phyloP scores from a whole-genome alignment of 1,140 invertebrate genomes.

The Harpegnathos saltator region DNA sequence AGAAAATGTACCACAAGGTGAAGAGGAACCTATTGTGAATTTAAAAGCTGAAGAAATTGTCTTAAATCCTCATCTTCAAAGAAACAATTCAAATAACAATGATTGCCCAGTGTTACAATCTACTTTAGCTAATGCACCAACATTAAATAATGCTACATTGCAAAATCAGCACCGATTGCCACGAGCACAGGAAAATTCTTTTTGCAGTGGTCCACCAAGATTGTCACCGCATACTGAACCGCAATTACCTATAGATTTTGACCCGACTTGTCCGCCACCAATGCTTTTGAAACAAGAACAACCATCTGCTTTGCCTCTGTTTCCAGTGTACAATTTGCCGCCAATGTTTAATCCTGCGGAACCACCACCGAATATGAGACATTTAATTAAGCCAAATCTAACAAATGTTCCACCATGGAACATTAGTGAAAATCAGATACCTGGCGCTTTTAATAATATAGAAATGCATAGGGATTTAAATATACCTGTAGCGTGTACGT shows the following conservation, averaged over 20 bases:
- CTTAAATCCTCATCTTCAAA: background rate
- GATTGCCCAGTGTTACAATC: background rate
- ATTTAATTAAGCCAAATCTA: too few species aligned
- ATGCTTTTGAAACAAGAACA: conserved; percentile 48
- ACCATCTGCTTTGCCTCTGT: background rate
- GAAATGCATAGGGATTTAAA: conserved; percentile 32
- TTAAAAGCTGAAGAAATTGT: background rate
- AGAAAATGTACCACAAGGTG: background rate
- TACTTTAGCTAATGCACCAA: background rate
- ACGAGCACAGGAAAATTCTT: conserved; percentile 25
- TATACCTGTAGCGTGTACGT: conserved; percentile 51
- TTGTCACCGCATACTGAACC: conserved; percentile 37
- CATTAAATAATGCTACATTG: background rate
- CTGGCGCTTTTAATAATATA: conserved; percentile 1
- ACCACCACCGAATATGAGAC: conserved; percentile 63
- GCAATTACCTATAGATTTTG: conserved; percentile 45
- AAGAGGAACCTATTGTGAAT: background rate
- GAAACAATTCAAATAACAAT: conserved; percentile 10
- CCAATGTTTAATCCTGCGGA: conserved; percentile 52
- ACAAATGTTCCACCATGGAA: conserved; percentile 10
- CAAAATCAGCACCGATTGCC: background rate
- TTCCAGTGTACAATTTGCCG: conserved; percentile 39
- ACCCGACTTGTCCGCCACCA: conserved; percentile 44
- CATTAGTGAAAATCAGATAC: conserved; percentile 24
- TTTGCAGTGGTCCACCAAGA: conserved; percentile 36